These are phyloP conservation scores for Drosophila orena DNA, from an alignment of 1,140 invertebrate genomes.

Conservation along the genomic window DNA sequence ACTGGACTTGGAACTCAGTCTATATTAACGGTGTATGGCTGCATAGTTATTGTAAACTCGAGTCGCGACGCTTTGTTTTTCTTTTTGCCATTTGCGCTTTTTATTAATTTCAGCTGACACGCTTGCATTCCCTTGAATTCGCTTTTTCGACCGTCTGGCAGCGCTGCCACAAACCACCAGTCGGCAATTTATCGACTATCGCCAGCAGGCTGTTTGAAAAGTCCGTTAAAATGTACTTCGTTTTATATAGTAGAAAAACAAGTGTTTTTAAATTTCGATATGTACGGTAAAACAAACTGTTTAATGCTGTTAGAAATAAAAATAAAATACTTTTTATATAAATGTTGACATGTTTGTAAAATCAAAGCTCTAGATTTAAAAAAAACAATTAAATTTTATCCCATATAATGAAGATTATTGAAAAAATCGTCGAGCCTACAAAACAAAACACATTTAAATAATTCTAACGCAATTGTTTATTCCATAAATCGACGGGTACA, in stretches of 20 bases:
- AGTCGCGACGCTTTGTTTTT: not conserved
- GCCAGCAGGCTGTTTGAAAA: not conserved
- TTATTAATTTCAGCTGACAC: conserved; percentile 13
- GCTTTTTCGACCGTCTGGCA: conserved; percentile 3
- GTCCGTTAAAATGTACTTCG: too few species aligned
- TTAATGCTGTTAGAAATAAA: too few species aligned
- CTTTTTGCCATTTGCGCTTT: conserved; percentile 20
- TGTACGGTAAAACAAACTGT: too few species aligned
- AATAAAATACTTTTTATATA: too few species aligned
- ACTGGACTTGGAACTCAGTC: not conserved
- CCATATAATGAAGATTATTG: too few species aligned
- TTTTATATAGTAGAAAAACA: too few species aligned
- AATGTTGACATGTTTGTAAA: too few species aligned
- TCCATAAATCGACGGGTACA: conserved; percentile 54
- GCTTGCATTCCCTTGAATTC: conserved; percentile 9
- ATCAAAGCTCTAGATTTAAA: too few species aligned
- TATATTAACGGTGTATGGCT: not conserved
- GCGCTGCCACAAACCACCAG: not conserved
- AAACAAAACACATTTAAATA: conserved; percentile 13
- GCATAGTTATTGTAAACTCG: conserved; percentile 3
- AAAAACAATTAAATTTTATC: too few species aligned
- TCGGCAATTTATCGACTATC: not conserved
- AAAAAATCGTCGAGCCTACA: not conserved
- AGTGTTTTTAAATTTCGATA: too few species aligned
- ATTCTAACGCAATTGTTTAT: conserved; percentile 61